Evolutionary conservation across 2,113 vertebrate species (phyloP), one percentile per base, ranked within the genome.

Genomic region (Romanogobio albipinnatus): DNA sequence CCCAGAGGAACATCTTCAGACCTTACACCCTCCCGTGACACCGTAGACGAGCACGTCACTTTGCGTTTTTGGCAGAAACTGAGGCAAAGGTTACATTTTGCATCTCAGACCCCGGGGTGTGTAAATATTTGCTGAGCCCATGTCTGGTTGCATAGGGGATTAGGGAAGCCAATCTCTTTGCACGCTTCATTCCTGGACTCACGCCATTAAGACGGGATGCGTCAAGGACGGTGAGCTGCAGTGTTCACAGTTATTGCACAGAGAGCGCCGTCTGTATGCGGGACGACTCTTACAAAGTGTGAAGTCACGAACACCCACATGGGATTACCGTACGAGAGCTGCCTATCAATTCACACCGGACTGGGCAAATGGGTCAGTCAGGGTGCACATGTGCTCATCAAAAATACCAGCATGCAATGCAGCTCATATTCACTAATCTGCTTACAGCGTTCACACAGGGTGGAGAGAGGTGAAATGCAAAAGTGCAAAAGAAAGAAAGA

Each of bases 221-320:
- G 85, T 90, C 90, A 86, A 79, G 82, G 45, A 24, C 68, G 77
- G 49, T 45, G 5, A 86, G 87, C 80, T 68, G 90, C 90, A 85
- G 9, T 51, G 29, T 82, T 83, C 49, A 29, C 71, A 81, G 84
- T n/a, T 75, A 82, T 77, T 81, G 90, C 82, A 86, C 90, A 87
- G 90, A 87, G 90, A 90, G 87, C 51, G 17, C 47, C 19, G 56
- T 19, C 58, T 79, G 29, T 15, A 91, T 89, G 84, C 26, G 86
- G 88, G 87, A 84, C 19, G 47, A 76, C 14, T 86, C 9, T 26
- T 39, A 70, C 81, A 89, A 91, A 76, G 79, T 86, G 81, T 83
- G 85, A 84, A 91, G 91, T 93, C 92, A 93, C 90, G 85, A 92
- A 94, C 43, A 92, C 90, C 92, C 89, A 88, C 86, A 92, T 90